phyloP scores from a whole-genome alignment of 2,888 invertebrate species.

The Sphaerophoria rueppellii region DNA sequence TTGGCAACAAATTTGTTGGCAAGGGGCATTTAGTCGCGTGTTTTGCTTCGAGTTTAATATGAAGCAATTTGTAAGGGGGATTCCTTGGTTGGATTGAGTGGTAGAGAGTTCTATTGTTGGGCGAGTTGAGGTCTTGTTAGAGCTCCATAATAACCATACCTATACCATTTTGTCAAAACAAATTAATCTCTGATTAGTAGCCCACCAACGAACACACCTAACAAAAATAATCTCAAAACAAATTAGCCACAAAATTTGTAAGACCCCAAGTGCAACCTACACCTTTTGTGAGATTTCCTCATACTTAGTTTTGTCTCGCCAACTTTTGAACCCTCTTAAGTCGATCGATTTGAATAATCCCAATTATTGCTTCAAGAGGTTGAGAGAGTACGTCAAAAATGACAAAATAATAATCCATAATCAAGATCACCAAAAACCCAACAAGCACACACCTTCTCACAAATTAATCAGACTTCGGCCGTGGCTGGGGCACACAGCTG shows the following conservation, averaged over 20 bases:
- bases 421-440: constrained; percentile 42
- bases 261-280: constrained; percentile 59
- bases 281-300: not conserved
- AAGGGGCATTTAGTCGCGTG: constrained; percentile 45
- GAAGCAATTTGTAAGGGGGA: constrained; percentile 1
- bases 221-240: constrained; percentile 51
- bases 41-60: constrained; percentile 10
- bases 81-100: no score
- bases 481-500: not conserved
- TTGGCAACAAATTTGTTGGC: constrained; percentile 33
- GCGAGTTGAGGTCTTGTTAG: no score
- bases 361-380: constrained; percentile 36
- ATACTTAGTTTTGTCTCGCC: not conserved
- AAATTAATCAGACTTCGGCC: constrained; percentile 53
- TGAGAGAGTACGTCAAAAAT: constrained; percentile 34
- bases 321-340: constrained; percentile 30
- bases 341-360: constrained; percentile 56
- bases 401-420: constrained; percentile 36
- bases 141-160: not conserved
- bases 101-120: no score
- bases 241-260: constrained; percentile 59
- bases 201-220: constrained; percentile 36
- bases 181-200: constrained; percentile 60
- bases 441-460: constrained; percentile 7
- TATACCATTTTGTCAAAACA: constrained; percentile 46